Evolutionary conservation across 2,888 invertebrate genomes (phyloP), one percentile per base, ranked within the genome.

Genomic region (Apamea crenata): DNA sequence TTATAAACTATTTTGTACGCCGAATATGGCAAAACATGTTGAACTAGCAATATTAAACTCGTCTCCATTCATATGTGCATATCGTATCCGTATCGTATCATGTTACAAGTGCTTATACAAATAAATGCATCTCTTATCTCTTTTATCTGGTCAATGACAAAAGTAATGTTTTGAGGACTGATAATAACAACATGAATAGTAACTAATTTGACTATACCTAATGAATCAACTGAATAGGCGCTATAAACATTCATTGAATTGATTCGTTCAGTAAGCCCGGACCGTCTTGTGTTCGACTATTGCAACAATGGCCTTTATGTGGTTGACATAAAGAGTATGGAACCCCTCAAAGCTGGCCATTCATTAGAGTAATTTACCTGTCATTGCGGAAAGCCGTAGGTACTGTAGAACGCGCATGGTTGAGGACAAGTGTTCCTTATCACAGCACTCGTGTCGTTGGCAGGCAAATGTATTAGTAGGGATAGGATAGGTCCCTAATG

Each of bases 291-390:
- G 32, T 40, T 65, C 32, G n/a, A 80, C 2, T 14, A 7, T 50
- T 25, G 56, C 71, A 68, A 67, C 32, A 81, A 50, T 67, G 44
- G 16, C 50, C 59, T 59, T 40, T 59, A 59, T n/a, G 29, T 16
- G 18, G 14, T 40, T 40, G 61, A 44, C 61, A 63, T 68, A 72
- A n/a, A 53, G 67, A 56, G 7, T 18, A 50, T 56, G 53, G 18
- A 25, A 40, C 12, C 44, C 8, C 18, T 29, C n/a, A 78, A 50
- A 83, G 16, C 56, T 74, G 59, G n/a, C 40, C 50, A 75, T 69
- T 79, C 44, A 68, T 82, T 56, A 66, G 3, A 32, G 21, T 67
- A 59, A 36, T 83, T 59, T 44, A 72, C 18, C 68, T 75, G 65
- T 73, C 25, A 66, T 65, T 73, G 65, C 65, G 2, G 56, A 66